phyloP scores from a whole-genome alignment of 2,113 vertebrate genomes.

The Psittacus erithacus region DNA sequence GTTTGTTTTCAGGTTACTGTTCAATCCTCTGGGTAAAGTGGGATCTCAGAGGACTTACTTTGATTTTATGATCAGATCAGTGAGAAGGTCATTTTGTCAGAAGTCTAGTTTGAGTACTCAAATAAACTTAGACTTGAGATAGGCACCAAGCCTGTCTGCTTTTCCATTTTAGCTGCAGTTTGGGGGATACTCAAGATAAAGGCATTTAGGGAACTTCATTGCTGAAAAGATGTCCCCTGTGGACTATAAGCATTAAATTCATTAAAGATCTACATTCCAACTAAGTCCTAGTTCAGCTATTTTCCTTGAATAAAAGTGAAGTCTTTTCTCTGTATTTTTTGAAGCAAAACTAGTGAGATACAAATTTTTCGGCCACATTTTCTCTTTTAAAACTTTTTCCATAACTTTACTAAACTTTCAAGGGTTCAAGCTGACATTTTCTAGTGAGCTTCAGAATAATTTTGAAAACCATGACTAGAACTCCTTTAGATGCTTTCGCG shows the following conservation, averaged over 20 bases:
- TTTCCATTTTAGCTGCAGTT: neutral
- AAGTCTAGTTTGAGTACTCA: neutral
- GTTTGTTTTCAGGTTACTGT: neutral
- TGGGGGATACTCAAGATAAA: neutral
- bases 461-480: neutral
- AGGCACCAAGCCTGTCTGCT: neutral
- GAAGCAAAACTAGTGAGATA: neutral
- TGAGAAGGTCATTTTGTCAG: neutral
- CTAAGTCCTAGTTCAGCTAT: neutral
- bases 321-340: neutral
- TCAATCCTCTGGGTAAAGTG: neutral
- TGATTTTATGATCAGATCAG: neutral
- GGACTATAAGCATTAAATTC: neutral
- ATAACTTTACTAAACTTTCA: neutral
- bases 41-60: neutral
- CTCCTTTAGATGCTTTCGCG: neutral
- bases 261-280: neutral
- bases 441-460: neutral
- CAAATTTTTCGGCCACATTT: neutral
- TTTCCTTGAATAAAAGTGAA: neutral
- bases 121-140: neutral
- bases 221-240: neutral
- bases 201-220: neutral
- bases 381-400: neutral
- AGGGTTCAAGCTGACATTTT: neutral